Base-by-base conservation (phyloP, 2,113 vertebrate species). In the Stegostoma tigrinum region DNA sequence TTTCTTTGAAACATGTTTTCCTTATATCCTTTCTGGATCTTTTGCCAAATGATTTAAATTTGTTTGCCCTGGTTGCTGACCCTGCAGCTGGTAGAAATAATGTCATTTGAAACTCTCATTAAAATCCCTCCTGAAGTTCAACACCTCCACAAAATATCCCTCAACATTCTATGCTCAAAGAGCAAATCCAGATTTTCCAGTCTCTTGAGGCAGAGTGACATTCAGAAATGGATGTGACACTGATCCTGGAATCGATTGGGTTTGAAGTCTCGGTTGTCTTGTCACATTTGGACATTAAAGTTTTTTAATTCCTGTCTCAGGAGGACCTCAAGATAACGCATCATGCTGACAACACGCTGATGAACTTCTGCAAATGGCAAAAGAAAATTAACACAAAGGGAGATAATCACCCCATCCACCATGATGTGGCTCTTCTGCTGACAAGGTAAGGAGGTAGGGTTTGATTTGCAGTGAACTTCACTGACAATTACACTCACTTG, bases 311-410 rank as follows among this genome's bases (percentile, higher is more conserved):
- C 10, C 95, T 23, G 23, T 96, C 72, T 95, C 97, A 99, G 99
- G 98, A 98, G 96, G 98, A 99, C 34, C 96, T 99, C 94, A 99
- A 99, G 96, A 98, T 99, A 96, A 98, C 98, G 23, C 99, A 99
- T 96, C 99, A 99, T 0, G 99, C 99, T 0, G 99, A 99, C 97
- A 98, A 99, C 97, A 99, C 98, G 95, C 96, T 99, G 97, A 98
- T 89, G 95, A 99, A 98, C 97, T 99, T 99, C 97, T 99, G 99
- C 96, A 99, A 98, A 93, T 99, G 99, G 99, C 99, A 99, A 97
- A 99, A 99, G 96, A 97, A 96, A 90, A 97, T 99, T 95, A 99
- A 99, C 15, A 96, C 98, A 96, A 99, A 99, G 96, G 98, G 98
- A 89, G 99, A 99, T 0, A 96, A 98, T 0, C 98, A 99, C 83